Conservation (phyloP, 2,797 vertebrate genomes). For the Todus mexicanus region DNA sequence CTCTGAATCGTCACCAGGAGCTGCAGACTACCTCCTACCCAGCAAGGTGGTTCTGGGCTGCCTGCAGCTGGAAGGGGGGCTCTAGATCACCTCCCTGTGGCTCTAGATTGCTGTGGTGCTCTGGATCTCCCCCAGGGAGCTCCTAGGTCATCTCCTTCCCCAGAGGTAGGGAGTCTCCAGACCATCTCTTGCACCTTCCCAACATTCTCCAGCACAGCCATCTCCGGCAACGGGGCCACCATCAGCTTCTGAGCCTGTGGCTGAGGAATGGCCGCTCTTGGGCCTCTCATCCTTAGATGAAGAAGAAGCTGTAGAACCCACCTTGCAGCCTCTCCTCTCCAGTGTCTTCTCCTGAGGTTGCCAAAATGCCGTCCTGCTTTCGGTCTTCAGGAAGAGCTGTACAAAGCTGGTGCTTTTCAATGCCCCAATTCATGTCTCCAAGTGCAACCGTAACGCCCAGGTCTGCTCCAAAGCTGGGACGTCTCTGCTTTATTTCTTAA, state of each 20-base stretch:
- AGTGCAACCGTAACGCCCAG: accelerated
- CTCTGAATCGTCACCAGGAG: background rate
- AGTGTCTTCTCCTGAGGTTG: accelerated
- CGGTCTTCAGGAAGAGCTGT: background rate
- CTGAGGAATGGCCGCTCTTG: accelerated
- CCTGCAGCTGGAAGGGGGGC: background rate
- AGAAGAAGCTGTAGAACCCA: background rate
- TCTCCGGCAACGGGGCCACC: accelerated
- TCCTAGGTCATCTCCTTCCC: background rate
- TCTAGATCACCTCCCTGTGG: background rate
- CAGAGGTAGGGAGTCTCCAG: background rate
- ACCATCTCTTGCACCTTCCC: background rate
- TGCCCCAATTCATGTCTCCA: background rate
- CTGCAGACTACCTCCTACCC: background rate
- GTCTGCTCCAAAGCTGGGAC: background rate
- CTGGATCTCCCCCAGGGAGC: background rate
- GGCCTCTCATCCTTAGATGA: accelerated
- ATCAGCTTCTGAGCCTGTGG: accelerated
- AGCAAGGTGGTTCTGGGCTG: background rate
- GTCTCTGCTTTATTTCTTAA: background rate
- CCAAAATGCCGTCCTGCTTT: background rate
- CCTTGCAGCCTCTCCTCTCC: background rate
- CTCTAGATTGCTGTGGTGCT: background rate
- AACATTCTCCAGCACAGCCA: accelerated
- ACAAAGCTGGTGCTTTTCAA: background rate